Conservation (phyloP, 1,140 invertebrate species). For the Hyles vespertilio region DNA sequence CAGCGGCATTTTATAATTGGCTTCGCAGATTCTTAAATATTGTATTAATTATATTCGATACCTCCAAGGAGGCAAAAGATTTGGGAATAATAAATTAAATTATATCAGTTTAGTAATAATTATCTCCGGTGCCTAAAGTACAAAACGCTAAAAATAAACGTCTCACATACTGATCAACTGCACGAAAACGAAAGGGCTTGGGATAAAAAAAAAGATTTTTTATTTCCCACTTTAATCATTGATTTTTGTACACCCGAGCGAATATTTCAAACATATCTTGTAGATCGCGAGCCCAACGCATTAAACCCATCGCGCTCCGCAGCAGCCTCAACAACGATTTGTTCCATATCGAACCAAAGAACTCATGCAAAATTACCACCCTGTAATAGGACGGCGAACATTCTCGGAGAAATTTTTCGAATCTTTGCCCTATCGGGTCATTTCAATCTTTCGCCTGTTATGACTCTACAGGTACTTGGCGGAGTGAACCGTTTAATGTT, state of each 20-base stretch:
- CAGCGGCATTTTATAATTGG: slow-evolving; percentile 31
- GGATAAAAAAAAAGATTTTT: no score
- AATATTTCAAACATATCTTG: slow-evolving; percentile 54
- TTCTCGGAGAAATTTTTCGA: slow-evolving; percentile 67
- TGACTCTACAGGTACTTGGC: slow-evolving; percentile 43
- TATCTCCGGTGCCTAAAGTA: no score
- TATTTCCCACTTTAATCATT: slow-evolving; percentile 30
- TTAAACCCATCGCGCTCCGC: slow-evolving; percentile 23
- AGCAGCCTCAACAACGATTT: slow-evolving; percentile 54
- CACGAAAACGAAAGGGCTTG: no score
- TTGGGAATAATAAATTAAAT: no score
- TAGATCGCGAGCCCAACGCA: slow-evolving; percentile 37
- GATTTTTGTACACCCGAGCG: slow-evolving; percentile 44
- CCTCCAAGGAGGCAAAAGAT: no score
- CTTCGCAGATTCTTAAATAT: slow-evolving; percentile 44
- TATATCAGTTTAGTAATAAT: no score
- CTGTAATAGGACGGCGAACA: slow-evolving; percentile 59
- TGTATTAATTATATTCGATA: no score
- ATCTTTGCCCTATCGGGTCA: slow-evolving; percentile 60
- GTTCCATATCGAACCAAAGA: slow-evolving; percentile 59
- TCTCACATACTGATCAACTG: slow-evolving; percentile 32
- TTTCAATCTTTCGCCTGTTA: slow-evolving; percentile 70
- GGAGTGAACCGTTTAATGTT: slow-evolving; percentile 46
- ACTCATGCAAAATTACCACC: slow-evolving; percentile 70
- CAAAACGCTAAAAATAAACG: no score